Percentiles rank a stretch among this genome's conserved stretches.
These are phyloP conservation scores for Synanthedon tipuliformis DNA, from an alignment of 2,888 invertebrate species.

Conservation along the genomic window DNA sequence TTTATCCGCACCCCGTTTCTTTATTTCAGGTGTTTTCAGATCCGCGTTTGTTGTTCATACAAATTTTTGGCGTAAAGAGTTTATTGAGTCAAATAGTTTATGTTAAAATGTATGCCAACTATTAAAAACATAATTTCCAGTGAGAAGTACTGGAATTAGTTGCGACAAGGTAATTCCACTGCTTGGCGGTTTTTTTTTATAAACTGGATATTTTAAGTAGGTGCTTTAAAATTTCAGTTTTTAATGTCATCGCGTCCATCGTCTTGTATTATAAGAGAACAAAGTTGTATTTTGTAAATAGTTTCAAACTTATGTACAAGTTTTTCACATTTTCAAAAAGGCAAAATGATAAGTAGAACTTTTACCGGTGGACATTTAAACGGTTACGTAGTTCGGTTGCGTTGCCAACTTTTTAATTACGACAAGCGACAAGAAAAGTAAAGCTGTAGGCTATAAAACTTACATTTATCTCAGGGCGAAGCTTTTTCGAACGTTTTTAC, in stretches of 20 bases:
- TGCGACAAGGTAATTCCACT: too few relatives aligned
- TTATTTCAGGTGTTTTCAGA: constrained; percentile 28
- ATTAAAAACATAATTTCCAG: too few relatives aligned
- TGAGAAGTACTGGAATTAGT: too few relatives aligned
- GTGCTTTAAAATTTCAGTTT: too few relatives aligned
- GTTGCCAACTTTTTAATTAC: neutral
- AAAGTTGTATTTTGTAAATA: neutral
- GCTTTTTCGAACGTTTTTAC: neutral
- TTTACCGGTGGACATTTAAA: neutral
- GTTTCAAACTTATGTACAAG: neutral
- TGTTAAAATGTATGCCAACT: too few relatives aligned
- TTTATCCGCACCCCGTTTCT: constrained; percentile 32
- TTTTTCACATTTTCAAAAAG: neutral
- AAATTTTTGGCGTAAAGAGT: too few relatives aligned
- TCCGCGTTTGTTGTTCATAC: constrained; percentile 16
- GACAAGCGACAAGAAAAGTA: neutral
- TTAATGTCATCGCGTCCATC: too few relatives aligned
- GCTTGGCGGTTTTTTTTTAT: too few relatives aligned
- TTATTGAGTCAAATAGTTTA: too few relatives aligned
- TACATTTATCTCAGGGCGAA: neutral
- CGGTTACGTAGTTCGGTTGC: neutral
- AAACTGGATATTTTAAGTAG: too few relatives aligned
- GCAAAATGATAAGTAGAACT: neutral
- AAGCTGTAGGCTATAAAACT: neutral
- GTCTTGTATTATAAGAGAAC: too few relatives aligned